Base-by-base conservation (phyloP, 2,888 invertebrate genomes). In the Glomeris marginata region DNA sequence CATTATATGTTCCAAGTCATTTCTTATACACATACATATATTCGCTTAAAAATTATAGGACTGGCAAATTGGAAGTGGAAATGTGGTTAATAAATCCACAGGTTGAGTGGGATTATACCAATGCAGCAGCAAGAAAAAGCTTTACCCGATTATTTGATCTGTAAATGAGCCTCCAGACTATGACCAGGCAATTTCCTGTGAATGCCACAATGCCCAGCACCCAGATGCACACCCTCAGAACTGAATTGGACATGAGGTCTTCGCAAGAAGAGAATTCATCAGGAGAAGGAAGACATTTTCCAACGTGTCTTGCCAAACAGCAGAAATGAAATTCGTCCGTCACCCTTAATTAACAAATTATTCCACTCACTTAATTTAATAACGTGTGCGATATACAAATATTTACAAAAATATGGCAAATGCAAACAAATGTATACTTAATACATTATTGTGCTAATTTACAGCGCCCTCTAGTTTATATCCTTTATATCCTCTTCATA, bases 301-400 rank as follows among this genome's bases (percentile, higher is more conserved):
- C 48, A 1, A 65, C 63, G 33, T 60, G 60, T 16, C 60, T 58
- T 0, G 66, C 66, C 53, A 67, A 58, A 52, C 68, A 70, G 54
- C 69, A 70, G 53, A 68, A 67, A n/a, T 64, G 60, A 53, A 63
- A 66, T 53, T 66, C 65, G 52, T 69, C 68, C 0, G 66, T 66
- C 43, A 61, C 56, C 41, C 67, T 67, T 58, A 13, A 50, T 2
- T 34, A 15, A 5, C 28, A 48, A 10, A 2, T 15, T 33, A 47
- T 28, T 34, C 47, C 8, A 47, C 46, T 10, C 18, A 10, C 8
- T 13, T 2, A 28, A 5, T 4, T 2, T 8, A 5, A 8, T 5
- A 38, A 38, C 5, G 2, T 18, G 8, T 4, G 5, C 3, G 18
- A 11, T 44, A 22, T 44, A 21, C 22, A 28, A 11, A 1, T 21